Evolutionary conservation across 2,888 invertebrate species (phyloP), one percentile per base, ranked within the genome.

Genomic region (Dichetophora obliterata): DNA sequence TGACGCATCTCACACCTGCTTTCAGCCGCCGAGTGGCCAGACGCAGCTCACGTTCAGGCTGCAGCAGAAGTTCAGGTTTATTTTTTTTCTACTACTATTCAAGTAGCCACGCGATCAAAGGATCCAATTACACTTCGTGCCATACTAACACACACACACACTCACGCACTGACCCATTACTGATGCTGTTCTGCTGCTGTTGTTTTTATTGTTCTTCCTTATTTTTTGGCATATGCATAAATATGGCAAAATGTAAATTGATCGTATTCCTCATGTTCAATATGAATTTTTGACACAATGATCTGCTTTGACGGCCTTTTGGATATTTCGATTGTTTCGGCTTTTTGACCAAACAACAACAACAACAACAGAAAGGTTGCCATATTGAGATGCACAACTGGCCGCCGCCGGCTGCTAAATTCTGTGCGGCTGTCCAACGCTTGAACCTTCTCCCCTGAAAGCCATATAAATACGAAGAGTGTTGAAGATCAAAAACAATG

Each of bases 21-120:
- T 52, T 50, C 80, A 82, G 82, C 81, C 48, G 81, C 54, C 50
- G 50, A 11, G 48, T 48, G 24, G 54, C 80, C 82, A 31, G 82
- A 81, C 81, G 78, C 73, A 75, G 75, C 48, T 31, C 34, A 43
- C 43, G 11, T 43, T 43, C 43, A 65, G 54, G 68, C 69, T 50
- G 74, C 48, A 66, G 57, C 70, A 68, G 66, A 52, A 27, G 19
- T 52, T 66, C 71, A 69, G 61, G 61, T 75, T 59, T n/a, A n/a
- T n/a, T 31, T 31, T 24, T n/a, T 27, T 34, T 5, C 34, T 22
- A 27, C 71, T 65, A 31, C 63, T 76, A 65, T 75, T 66, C 57
- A 78, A 70, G 66, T 80, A 80, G 85, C 82, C 84, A 84, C 84
- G 84, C 84, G 84, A 85, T 81, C 82, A 79, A 77, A 48, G 77